Percentiles rank a stretch among this genome's conserved stretches.
phyloP scores from a whole-genome alignment of 2,113 vertebrate genomes.

The Corynorhinus townsendii region DNA sequence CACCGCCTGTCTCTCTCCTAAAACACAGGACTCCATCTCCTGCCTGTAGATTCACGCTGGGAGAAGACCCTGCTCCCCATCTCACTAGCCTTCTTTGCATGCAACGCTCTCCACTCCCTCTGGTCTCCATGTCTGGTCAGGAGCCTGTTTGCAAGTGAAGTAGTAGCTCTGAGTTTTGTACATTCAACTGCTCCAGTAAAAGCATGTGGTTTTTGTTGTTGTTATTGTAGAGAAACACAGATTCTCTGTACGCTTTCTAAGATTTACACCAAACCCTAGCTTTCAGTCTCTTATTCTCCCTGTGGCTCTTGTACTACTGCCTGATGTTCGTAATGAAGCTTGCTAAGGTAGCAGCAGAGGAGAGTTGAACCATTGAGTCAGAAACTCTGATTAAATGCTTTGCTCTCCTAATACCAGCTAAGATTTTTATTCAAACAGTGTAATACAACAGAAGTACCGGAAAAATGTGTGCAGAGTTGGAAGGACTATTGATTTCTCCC shows the following conservation, averaged over 20 bases:
- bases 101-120: constrained; percentile 50
- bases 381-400: neutral
- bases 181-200: constrained; percentile 72
- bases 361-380: neutral
- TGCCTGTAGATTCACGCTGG: constrained; percentile 61
- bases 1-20: neutral
- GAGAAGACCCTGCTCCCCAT: constrained; percentile 40
- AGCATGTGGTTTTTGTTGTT: constrained; percentile 74
- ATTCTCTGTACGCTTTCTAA: constrained; percentile 80
- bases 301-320: constrained; percentile 61
- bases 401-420: neutral
- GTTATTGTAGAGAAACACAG: constrained; percentile 78
- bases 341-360: neutral
- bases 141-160: constrained; percentile 76
- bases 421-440: neutral
- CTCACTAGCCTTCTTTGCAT: constrained; percentile 58
- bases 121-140: constrained; percentile 38
- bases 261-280: constrained; percentile 65
- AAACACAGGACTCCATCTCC: constrained; percentile 35
- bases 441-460: neutral
- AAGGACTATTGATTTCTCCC: neutral
- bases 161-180: constrained; percentile 78
- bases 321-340: neutral
- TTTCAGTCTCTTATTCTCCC: constrained; percentile 67
- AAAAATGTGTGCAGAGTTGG: neutral